These are phyloP conservation scores for Neoascia interrupta DNA, from an alignment of 2,888 invertebrate species.

Conservation along the genomic window DNA sequence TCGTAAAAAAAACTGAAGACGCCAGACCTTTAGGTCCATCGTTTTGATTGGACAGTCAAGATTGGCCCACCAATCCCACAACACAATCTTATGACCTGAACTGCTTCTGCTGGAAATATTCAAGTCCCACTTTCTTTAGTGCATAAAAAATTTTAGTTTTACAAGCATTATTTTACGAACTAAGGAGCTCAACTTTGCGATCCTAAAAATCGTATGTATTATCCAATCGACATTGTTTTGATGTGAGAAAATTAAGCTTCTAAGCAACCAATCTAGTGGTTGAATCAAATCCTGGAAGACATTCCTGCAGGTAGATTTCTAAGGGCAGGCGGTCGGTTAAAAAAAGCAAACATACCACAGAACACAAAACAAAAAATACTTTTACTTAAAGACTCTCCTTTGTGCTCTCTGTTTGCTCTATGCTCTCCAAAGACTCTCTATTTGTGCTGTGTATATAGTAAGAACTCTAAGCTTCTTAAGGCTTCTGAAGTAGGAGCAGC, in stretches of 20 bases:
- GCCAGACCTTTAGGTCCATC: too few relatives aligned
- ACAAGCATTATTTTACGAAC: background rate
- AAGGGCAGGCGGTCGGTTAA: constrained; percentile 72
- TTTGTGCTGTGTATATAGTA: constrained; percentile 5
- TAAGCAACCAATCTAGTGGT: background rate
- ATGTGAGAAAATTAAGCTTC: background rate
- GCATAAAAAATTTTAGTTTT: background rate
- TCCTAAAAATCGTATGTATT: background rate
- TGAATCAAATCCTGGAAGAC: background rate
- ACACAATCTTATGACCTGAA: background rate
- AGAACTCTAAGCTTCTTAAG: background rate
- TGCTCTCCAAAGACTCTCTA: too few relatives aligned
- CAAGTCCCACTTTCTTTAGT: too few relatives aligned
- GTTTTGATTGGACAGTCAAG: background rate
- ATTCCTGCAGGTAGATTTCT: constrained; percentile 57
- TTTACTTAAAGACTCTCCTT: constrained; percentile 57
- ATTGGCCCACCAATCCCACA: too few relatives aligned
- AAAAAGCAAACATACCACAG: constrained; percentile 47
- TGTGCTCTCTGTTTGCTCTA: too few relatives aligned
- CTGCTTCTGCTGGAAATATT: background rate
- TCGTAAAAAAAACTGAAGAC: background rate
- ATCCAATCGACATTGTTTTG: background rate
- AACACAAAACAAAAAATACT: constrained; percentile 67
- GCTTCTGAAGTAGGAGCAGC: too few relatives aligned
- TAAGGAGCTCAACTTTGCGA: background rate